These are phyloP conservation scores for Pelosia muscerda DNA, from an alignment of 2,888 invertebrate genomes.

Conservation along the genomic window DNA sequence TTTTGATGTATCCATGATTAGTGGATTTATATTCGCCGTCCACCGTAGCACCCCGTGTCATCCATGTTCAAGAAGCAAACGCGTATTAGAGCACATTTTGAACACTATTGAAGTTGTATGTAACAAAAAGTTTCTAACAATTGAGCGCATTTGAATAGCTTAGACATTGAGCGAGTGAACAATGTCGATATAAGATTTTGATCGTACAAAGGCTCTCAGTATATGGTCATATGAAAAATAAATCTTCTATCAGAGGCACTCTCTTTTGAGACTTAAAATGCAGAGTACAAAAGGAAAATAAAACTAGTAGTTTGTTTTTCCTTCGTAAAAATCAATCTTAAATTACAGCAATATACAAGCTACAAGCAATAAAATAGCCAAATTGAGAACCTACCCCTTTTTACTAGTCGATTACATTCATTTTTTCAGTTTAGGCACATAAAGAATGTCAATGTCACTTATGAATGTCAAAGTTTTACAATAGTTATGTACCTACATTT, in stretches of 20 bases:
- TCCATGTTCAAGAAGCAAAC: too few relatives aligned
- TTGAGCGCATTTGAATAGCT: conserved; percentile 15
- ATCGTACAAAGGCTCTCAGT: conserved; percentile 6
- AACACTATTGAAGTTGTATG: not conserved
- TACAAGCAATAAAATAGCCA: too few relatives aligned
- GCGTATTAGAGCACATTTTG: too few relatives aligned
- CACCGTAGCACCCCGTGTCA: too few relatives aligned
- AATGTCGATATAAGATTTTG: not conserved
- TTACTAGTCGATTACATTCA: too few relatives aligned
- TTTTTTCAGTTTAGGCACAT: too few relatives aligned
- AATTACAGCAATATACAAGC: not conserved
- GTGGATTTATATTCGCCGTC: too few relatives aligned
- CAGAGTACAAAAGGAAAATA: not conserved
- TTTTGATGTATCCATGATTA: too few relatives aligned
- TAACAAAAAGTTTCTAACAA: conserved; percentile 9
- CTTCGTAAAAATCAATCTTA: not conserved
- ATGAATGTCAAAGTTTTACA: too few relatives aligned
- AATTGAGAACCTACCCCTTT: too few relatives aligned
- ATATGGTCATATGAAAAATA: not conserved
- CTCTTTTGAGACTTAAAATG: not conserved
- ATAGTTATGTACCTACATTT: too few relatives aligned
- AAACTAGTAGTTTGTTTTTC: not conserved
- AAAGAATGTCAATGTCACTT: too few relatives aligned
- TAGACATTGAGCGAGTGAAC: conserved; percentile 7
- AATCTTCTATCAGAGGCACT: not conserved